Evolutionary conservation across 2,888 invertebrate species (phyloP).

Genomic region (Zeuzera pyrina): DNA sequence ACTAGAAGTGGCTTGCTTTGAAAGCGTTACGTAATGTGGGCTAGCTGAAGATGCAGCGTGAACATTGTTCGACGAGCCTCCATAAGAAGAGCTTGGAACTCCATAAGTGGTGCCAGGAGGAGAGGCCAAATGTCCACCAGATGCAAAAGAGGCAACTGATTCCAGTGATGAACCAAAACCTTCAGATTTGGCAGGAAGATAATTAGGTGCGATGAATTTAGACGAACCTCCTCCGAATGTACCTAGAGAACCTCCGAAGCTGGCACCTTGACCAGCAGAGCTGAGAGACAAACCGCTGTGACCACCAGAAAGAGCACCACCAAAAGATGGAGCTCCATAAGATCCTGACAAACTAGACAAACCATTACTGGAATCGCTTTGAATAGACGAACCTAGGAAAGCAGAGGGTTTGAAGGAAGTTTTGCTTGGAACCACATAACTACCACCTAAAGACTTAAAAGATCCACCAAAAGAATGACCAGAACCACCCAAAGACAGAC

Average conservation of each 20-base stretch:
- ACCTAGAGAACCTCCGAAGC: conserved; percentile 35
- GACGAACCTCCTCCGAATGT: conserved; percentile 39
- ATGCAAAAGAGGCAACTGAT: conserved; percentile 40
- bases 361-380: conserved; percentile 42
- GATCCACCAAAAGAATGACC: conserved; percentile 29
- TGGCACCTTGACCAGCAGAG: conserved; percentile 33
- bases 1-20: conserved; percentile 14
- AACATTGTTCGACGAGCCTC: conserved; percentile 25
- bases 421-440: conserved; percentile 42
- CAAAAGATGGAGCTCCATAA: conserved; percentile 38
- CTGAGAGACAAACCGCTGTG: conserved; percentile 20
- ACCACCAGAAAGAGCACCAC: conserved; percentile 11
- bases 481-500: conserved; percentile 21
- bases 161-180: conserved; percentile 37
- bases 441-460: conserved; percentile 34
- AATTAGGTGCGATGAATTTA: conserved; percentile 40
- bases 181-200: conserved; percentile 41
- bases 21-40: conserved; percentile 44
- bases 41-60: conserved; percentile 46
- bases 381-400: conserved; percentile 52
- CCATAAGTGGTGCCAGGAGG: conserved; percentile 48
- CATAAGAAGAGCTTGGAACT: conserved; percentile 36
- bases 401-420: conserved; percentile 60
- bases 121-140: conserved; percentile 40
- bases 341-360: conserved; percentile 37